Evolutionary conservation across 1,140 invertebrate species (phyloP), one percentile per base, ranked within the genome.

Genomic region (Drosophila nigrodunni): DNA sequence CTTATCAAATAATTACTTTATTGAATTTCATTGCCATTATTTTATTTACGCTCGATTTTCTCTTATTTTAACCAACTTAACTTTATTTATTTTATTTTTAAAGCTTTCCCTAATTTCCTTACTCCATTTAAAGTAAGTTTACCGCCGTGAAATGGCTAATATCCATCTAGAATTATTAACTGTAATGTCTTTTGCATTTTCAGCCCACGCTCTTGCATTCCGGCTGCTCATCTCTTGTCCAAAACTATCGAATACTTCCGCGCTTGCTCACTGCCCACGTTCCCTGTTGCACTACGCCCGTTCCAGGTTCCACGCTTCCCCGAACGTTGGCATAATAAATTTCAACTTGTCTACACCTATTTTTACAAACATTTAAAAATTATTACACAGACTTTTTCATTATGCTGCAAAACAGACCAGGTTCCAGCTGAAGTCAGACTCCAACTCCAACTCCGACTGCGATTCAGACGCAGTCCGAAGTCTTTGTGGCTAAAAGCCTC

Each of bases 301-400:
- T 78, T 65, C 50, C 49, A 52, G 43, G 62, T 67, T 37, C 49
- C 60, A 71, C 71, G 50, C 72, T 60, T 41, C 50, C 80, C 71
- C 70, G 69, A 72, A 78, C 70, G 68, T 74, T 75, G 83, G 74
- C 85, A 85, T 88, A 89, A 88, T 88, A 89, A 88, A 88, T 90
- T 90, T 85, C 80, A 89, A 89, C 85, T 89, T 89, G 85, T 89
- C 85, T 89, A 89, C 85, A 89, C 85, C 85, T 89, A 89, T 89
- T 89, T 89, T 89, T 81, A 89, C 85, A 89, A 89, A 89, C 85
- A 89, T 89, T 89, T 89, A 89, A 89, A 89, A 89, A 89, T 89
- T 85, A 89, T 89, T 89, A 89, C 85, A 89, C 71, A 74, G 85
- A 85, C 78, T 89, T 89, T 89, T 89, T 89, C 85, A 89, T 89